These are phyloP conservation scores for Saimiri boliviensis DNA, from an alignment of 2,113 vertebrate genomes.

Conservation along the genomic window DNA sequence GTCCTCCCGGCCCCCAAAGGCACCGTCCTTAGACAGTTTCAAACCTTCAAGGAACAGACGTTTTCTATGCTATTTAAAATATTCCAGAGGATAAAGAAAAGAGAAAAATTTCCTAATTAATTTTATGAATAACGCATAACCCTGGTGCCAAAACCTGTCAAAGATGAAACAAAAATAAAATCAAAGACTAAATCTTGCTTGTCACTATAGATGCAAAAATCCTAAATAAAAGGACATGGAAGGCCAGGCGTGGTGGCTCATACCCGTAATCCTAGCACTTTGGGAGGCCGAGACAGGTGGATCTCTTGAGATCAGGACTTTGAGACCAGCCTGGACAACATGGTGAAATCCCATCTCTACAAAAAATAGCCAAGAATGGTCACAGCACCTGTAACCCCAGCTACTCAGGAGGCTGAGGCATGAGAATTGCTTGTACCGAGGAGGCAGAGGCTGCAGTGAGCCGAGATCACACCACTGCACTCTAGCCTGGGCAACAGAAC, in stretches of 20 bases:
- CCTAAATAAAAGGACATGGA: conserved; percentile 30
- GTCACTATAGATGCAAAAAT: conserved; percentile 47
- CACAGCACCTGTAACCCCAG: too few species aligned
- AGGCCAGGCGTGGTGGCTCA: neutral
- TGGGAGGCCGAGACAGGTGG: too few species aligned
- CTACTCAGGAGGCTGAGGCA: too few species aligned
- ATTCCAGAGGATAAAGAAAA: conserved; percentile 58
- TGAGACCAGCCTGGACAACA: too few species aligned
- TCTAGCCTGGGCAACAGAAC: too few species aligned
- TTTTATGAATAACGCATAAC: conserved; percentile 73
- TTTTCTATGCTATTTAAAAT: conserved; percentile 63
- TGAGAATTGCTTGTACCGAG: too few species aligned
- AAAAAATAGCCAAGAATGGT: too few species aligned
- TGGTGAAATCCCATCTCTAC: too few species aligned
- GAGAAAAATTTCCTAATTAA: conserved; percentile 71
- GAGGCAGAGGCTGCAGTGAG: too few species aligned
- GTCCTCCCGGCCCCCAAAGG: neutral
- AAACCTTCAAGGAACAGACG: conserved; percentile 59
- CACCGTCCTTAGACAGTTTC: conserved; percentile 1
- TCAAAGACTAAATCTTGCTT: conserved; percentile 47
- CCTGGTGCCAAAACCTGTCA: conserved; percentile 50
- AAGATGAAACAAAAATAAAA: conserved; percentile 74
- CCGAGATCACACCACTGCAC: too few species aligned
- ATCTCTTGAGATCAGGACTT: too few species aligned
- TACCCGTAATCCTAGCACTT: too few species aligned